phyloP scores from a whole-genome alignment of 2,797 vertebrate genomes.

The Pygocentrus nattereri region DNA sequence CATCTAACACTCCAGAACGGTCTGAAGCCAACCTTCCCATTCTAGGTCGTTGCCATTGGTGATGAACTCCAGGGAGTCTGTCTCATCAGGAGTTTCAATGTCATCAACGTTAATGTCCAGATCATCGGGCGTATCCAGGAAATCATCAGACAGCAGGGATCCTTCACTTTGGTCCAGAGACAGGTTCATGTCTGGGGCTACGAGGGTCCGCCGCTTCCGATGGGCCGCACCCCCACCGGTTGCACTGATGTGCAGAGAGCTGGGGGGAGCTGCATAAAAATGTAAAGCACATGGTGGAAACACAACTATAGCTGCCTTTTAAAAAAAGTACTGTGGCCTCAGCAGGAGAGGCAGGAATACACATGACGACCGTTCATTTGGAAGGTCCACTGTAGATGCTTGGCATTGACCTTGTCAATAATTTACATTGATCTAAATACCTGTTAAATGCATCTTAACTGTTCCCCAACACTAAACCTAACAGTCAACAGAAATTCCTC shows the following conservation, averaged over 20 bases:
- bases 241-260: conserved; percentile 82
- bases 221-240: conserved; percentile 73
- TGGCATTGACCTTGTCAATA: too few species aligned
- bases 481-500: too few species aligned
- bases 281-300: not conserved
- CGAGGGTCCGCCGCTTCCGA: conserved; percentile 88
- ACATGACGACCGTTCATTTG: too few species aligned
- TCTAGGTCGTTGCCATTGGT: conserved; percentile 94
- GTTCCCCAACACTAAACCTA: too few species aligned
- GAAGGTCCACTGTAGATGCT: too few species aligned
- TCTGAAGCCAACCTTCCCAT: conserved; percentile 89
- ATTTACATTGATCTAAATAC: too few species aligned
- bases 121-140: conserved; percentile 94
- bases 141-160: conserved; percentile 93
- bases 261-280: conserved; percentile 83
- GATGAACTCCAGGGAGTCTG: conserved; percentile 94
- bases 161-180: conserved; percentile 97
- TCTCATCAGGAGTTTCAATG: conserved; percentile 96
- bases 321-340: not conserved
- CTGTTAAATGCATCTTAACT: too few species aligned
- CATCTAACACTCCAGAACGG: too few species aligned
- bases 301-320: not conserved
- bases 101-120: conserved; percentile 97
- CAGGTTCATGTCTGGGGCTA: conserved; percentile 96
- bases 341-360: too few species aligned